A percentile compares a stretch with the other conserved stretches of the same genome.
These are phyloP conservation scores for Drosophila repleta DNA, from an alignment of 1,140 invertebrate species.

Conservation along the genomic window DNA sequence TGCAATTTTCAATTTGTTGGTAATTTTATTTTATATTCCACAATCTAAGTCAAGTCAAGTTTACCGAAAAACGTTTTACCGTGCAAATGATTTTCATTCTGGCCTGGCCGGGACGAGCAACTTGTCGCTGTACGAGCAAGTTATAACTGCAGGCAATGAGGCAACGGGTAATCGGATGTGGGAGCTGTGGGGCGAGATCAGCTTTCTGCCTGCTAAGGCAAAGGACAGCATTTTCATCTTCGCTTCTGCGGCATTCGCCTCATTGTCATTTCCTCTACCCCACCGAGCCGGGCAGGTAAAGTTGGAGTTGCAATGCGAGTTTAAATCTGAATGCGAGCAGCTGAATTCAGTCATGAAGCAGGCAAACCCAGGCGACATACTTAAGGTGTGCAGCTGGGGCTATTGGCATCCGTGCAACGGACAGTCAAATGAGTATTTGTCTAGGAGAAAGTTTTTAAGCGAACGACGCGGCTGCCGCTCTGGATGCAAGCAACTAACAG, in stretches of 20 bases:
- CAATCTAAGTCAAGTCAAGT: slow-evolving; percentile 81
- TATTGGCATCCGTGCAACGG: slow-evolving; percentile 24
- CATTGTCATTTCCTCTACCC: slow-evolving; percentile 56
- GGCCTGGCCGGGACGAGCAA: slow-evolving; percentile 29
- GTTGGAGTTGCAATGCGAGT: slow-evolving; percentile 26
- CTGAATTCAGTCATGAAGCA: slow-evolving; percentile 76
- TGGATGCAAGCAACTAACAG: slow-evolving; percentile 61
- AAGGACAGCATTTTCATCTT: slow-evolving; percentile 69
- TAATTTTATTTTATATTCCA: slow-evolving; percentile 80
- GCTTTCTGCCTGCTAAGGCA: slow-evolving; percentile 25
- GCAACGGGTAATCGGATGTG: slow-evolving; percentile 25
- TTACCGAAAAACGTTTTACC: slow-evolving; percentile 81
- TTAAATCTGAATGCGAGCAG: slow-evolving; percentile 31
- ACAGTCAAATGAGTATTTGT: slow-evolving; percentile 62
- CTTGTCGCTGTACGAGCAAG: slow-evolving; percentile 46
- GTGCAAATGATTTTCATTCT: slow-evolving; percentile 81
- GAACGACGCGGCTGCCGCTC: not conserved
- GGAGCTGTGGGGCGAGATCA: slow-evolving; percentile 8
- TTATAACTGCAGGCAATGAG: slow-evolving; percentile 67
- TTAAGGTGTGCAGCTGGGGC: slow-evolving; percentile 9
- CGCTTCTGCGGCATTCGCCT: slow-evolving; percentile 40
- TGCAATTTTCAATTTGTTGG: slow-evolving; percentile 81
- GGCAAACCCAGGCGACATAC: slow-evolving; percentile 16
- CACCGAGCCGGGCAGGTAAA: slow-evolving; percentile 22
- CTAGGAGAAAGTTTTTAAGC: slow-evolving; percentile 14